Conservation (phyloP, 2,797 vertebrate genomes). For the Eulemur rubriventer region DNA sequence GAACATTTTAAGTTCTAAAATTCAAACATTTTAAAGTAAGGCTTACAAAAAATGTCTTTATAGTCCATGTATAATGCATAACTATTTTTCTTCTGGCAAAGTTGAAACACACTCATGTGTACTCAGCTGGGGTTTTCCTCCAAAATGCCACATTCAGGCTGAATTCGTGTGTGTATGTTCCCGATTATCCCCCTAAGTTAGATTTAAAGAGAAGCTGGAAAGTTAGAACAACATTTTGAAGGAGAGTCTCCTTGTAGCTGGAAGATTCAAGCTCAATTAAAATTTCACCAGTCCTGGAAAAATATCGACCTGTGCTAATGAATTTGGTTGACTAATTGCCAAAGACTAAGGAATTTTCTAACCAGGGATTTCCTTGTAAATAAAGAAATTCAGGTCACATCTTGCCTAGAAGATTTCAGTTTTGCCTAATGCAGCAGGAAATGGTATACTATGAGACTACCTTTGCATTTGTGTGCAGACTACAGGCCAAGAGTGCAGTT, state of each 20-base stretch:
- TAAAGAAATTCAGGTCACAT: slow-evolving; percentile 27
- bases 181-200: slow-evolving; percentile 45
- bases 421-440: slow-evolving; percentile 34
- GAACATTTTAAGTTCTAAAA: slow-evolving; percentile 73
- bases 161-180: slow-evolving; percentile 47
- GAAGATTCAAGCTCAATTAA: neutral
- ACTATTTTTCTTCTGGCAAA: slow-evolving; percentile 69
- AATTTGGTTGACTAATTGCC: slow-evolving; percentile 28
- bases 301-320: neutral
- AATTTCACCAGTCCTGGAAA: slow-evolving; percentile 14
- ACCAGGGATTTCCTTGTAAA: slow-evolving; percentile 28
- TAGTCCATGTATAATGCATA: slow-evolving; percentile 74
- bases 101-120: slow-evolving; percentile 50
- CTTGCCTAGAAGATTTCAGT: slow-evolving; percentile 5
- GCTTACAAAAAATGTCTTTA: slow-evolving; percentile 68
- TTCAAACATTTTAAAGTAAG: slow-evolving; percentile 71
- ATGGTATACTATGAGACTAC: neutral
- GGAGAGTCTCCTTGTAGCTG: neutral
- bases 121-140: slow-evolving; percentile 66
- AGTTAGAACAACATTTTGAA: neutral
- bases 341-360: slow-evolving; percentile 22
- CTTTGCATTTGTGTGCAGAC: neutral
- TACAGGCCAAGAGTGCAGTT: neutral
- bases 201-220: slow-evolving; percentile 38
- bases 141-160: slow-evolving; percentile 55